phyloP scores from a whole-genome alignment of 2,888 invertebrate species.

The Drosophila algonquin region DNA sequence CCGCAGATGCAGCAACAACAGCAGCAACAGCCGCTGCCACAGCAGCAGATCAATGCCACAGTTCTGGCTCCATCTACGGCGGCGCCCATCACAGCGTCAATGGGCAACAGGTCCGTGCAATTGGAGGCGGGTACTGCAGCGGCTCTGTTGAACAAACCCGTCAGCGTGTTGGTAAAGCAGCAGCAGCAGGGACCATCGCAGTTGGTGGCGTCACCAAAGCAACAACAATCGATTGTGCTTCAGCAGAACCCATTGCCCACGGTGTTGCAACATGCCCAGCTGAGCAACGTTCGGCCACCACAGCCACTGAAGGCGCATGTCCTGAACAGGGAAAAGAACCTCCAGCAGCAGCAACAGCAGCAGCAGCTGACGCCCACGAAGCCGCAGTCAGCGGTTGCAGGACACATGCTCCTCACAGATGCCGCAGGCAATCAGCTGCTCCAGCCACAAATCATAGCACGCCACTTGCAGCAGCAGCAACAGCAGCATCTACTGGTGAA shows the following conservation, averaged over 20 bases:
- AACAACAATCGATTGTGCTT: conserved; percentile 80
- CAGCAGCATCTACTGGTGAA: conserved; percentile 80
- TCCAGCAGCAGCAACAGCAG: conserved; percentile 60
- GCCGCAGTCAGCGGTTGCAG: conserved; percentile 68
- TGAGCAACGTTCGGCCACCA: conserved; percentile 83
- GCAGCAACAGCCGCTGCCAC: conserved; percentile 45
- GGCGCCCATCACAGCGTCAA: conserved; percentile 61
- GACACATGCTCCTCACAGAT: conserved; percentile 74
- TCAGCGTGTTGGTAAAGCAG: conserved; percentile 80
- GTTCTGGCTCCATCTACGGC: conserved; percentile 54
- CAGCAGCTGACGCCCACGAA: conserved; percentile 57
- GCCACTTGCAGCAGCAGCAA: conserved; percentile 62
- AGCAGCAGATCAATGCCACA: conserved; percentile 55
- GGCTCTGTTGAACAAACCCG: conserved; percentile 71
- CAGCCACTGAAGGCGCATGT: conserved; percentile 88
- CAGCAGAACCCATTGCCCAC: conserved; percentile 74
- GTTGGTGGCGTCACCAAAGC: conserved; percentile 57
- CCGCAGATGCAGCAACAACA: conserved; percentile 41
- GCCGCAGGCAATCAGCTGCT: conserved; percentile 70
- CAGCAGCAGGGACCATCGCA: conserved; percentile 43
- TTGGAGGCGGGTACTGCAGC: conserved; percentile 62
- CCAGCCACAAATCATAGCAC: conserved; percentile 70
- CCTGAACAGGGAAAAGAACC: conserved; percentile 85
- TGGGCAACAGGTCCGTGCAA: conserved; percentile 68
- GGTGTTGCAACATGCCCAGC: conserved; percentile 83